A percentile compares a stretch with the other conserved stretches of the same genome.
Evolutionary conservation across 2,113 vertebrate genomes (phyloP).

Genomic region (Pangasianodon hypophthalmus): DNA sequence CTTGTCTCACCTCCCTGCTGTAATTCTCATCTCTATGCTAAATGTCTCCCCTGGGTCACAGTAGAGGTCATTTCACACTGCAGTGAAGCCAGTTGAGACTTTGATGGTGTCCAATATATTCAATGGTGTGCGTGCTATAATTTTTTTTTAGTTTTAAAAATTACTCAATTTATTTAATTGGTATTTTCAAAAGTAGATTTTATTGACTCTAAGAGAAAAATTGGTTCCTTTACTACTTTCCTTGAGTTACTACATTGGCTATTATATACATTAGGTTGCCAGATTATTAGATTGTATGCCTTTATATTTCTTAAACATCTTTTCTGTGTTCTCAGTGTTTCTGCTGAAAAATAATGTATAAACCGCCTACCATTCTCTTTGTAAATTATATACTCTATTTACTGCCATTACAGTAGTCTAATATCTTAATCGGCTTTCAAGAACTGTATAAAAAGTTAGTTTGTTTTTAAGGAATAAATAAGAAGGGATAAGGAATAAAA

Average conservation of each 20-base stretch:
- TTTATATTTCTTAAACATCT: background rate
- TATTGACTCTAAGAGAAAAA: too few relatives aligned
- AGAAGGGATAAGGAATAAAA: too few relatives aligned
- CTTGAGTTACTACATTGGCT: background rate
- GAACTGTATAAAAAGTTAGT: background rate
- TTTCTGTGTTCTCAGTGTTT: background rate
- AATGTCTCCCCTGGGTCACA: slow-evolving; percentile 2
- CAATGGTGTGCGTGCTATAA: background rate
- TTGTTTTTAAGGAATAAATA: too few relatives aligned
- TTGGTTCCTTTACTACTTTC: background rate
- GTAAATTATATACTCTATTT: background rate
- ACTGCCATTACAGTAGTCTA: too few relatives aligned
- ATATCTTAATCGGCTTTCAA: background rate
- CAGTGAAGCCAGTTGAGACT: background rate
- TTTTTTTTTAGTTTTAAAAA: too few relatives aligned
- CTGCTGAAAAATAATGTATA: background rate
- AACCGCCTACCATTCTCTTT: background rate
- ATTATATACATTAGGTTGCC: background rate
- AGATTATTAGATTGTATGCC: background rate
- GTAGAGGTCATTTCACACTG: slow-evolving; percentile 3
- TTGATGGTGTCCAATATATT: background rate
- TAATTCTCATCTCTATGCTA: slow-evolving; percentile 25
- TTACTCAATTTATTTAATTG: too few relatives aligned
- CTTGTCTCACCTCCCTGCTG: slow-evolving; percentile 17
- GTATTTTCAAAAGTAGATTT: too few relatives aligned